Evolutionary conservation across 2,797 vertebrate genomes (phyloP).

Genomic region (Catostomus latipinnis): DNA sequence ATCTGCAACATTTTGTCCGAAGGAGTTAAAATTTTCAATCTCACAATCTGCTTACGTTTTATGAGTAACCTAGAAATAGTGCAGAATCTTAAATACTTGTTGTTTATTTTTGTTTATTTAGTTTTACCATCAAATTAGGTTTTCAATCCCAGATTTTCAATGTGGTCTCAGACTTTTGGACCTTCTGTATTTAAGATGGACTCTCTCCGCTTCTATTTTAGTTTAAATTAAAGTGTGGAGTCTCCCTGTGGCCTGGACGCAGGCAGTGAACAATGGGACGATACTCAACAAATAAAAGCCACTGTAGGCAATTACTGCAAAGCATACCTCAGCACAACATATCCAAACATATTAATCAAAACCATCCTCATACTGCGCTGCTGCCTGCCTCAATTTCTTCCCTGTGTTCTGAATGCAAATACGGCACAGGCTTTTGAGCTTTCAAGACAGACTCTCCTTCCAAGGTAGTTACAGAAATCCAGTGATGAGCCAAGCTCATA

Average conservation of each 20-base stretch:
- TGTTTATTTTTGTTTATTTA: too few relatives aligned
- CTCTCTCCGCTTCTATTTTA: conserved; percentile 44
- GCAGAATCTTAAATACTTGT: too few relatives aligned
- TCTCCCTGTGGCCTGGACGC: conserved; percentile 50
- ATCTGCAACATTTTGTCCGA: too few relatives aligned
- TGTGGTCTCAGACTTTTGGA: too few relatives aligned
- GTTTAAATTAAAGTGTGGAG: conserved; percentile 31
- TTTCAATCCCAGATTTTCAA: too few relatives aligned
- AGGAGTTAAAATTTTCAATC: too few relatives aligned
- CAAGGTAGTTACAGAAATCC: conserved; percentile 70
- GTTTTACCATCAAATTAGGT: too few relatives aligned
- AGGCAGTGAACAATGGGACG: conserved; percentile 58
- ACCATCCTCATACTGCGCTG: conserved; percentile 69
- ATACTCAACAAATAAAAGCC: conserved; percentile 66
- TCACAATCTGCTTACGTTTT: too few relatives aligned
- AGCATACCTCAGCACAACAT: conserved; percentile 72
- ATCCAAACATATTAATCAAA: conserved; percentile 78
- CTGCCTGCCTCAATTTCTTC: conserved; percentile 68
- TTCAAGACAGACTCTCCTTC: conserved; percentile 65
- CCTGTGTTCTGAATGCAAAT: conserved; percentile 82
- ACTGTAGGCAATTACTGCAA: conserved; percentile 74
- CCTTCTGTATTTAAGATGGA: neutral
- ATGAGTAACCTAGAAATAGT: too few relatives aligned
- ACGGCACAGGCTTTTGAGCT: conserved; percentile 75
- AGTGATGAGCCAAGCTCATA: conserved; percentile 58